Conservation (phyloP, 2,888 invertebrate species). For the Drosophila mulleri region DNA sequence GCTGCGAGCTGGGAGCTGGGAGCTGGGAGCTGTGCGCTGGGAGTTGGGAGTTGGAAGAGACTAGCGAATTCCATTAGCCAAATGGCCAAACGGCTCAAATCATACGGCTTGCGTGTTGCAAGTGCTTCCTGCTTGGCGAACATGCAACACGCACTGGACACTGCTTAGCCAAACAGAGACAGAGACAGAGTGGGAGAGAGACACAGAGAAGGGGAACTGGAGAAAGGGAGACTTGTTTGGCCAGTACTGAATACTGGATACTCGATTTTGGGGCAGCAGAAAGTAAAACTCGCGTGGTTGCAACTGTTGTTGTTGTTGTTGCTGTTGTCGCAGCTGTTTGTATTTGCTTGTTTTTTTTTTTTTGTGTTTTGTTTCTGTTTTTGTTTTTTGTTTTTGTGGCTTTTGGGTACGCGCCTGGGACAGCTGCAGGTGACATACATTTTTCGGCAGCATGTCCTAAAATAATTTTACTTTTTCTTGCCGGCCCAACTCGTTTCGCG, state of each 20-base stretch:
- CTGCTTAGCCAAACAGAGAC: slow-evolving; percentile 22
- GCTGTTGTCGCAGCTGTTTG: slow-evolving; percentile 17
- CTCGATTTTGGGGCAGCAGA: slow-evolving; percentile 66
- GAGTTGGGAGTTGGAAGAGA: slow-evolving; percentile 24
- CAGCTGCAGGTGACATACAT: slow-evolving; percentile 75
- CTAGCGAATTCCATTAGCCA: slow-evolving; percentile 70
- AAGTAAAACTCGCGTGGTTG: slow-evolving; percentile 61
- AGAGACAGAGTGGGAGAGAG: slow-evolving; percentile 4
- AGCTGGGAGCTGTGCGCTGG: slow-evolving; percentile 8
- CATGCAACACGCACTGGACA: slow-evolving; percentile 70
- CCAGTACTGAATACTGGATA: slow-evolving; percentile 57
- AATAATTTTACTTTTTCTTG: slow-evolving; percentile 76
- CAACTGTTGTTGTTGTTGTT: slow-evolving; percentile 8
- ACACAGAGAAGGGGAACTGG: background rate
- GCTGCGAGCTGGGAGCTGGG: background rate
- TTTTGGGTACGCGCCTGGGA: slow-evolving; percentile 29
- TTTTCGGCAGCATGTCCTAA: slow-evolving; percentile 68
- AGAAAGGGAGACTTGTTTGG: slow-evolving; percentile 59
- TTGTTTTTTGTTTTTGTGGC: slow-evolving; percentile 27
- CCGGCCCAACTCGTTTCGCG: slow-evolving; percentile 63
- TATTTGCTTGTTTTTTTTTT: slow-evolving; percentile 5
- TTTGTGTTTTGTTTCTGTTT: slow-evolving; percentile 10
- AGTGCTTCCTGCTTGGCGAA: slow-evolving; percentile 71
- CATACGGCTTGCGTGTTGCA: slow-evolving; percentile 73
- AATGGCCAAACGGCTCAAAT: slow-evolving; percentile 62